A percentile compares a stretch with the other conserved stretches of the same genome.
phyloP scores from a whole-genome alignment of 1,140 invertebrate species.

The Lasaia peninsularis region DNA sequence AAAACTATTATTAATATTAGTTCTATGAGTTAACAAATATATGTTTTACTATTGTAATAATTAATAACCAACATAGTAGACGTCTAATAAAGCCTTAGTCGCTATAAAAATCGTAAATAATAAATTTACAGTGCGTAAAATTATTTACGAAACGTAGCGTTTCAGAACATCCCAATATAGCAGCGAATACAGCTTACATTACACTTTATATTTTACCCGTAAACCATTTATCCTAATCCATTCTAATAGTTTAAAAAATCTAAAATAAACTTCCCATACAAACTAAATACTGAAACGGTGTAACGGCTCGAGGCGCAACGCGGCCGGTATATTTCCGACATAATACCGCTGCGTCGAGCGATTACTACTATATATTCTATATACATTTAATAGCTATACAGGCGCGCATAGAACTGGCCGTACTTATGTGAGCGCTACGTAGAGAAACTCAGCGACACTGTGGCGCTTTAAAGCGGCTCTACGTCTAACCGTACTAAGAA shows the following conservation, averaged over 20 bases:
- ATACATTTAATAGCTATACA: conserved; percentile 78
- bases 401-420: conserved; percentile 77
- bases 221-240: conserved; percentile 57
- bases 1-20: too few relatives aligned
- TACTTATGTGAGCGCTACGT: conserved; percentile 75
- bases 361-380: conserved; percentile 78
- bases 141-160: conserved; percentile 41
- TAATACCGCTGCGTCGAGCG: conserved; percentile 77
- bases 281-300: conserved; percentile 70
- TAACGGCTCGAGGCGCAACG: conserved; percentile 67
- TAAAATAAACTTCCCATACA: conserved; percentile 73
- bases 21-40: too few relatives aligned
- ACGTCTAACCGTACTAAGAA: conserved; percentile 35
- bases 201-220: conserved; percentile 65
- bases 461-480: conserved; percentile 41
- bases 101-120: not conserved
- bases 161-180: conserved; percentile 52
- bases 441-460: conserved; percentile 42
- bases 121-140: conserved; percentile 20
- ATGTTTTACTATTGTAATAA: too few relatives aligned
- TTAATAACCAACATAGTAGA: not conserved
- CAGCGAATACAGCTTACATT: conserved; percentile 62
- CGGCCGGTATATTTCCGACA: conserved; percentile 76
- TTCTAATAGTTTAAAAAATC: conserved; percentile 64
- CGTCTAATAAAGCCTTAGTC: not conserved